A percentile compares a stretch with the other conserved stretches of the same genome.
These are phyloP conservation scores for Ascidia mentula DNA, from an alignment of 23 tunicate genomes.

Conservation along the genomic window DNA sequence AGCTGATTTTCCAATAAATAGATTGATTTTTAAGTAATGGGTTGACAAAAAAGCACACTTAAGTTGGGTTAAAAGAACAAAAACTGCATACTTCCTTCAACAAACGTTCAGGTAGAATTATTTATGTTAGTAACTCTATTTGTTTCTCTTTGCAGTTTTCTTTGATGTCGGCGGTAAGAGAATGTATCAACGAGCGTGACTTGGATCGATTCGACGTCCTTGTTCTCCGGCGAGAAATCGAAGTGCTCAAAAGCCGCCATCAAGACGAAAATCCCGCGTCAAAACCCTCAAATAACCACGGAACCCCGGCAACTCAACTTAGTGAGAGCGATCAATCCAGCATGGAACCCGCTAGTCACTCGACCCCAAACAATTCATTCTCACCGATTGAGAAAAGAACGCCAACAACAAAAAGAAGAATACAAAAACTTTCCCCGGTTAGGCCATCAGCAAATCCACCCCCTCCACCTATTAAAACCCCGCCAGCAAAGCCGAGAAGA, in stretches of 20 bases:
- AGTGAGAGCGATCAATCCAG: neutral
- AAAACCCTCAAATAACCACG: neutral
- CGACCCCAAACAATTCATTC: constrained; percentile 31
- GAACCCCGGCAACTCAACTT: neutral
- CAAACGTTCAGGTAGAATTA: too few relatives aligned
- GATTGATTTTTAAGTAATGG: too few relatives aligned
- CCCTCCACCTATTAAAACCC: constrained; percentile 13
- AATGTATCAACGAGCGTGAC: constrained; percentile 37
- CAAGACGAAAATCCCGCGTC: neutral
- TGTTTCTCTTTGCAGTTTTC: constrained; percentile 57
- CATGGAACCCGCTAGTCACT: neutral
- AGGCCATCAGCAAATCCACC: constrained; percentile 10
- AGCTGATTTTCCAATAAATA: too few relatives aligned
- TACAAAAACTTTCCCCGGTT: constrained; percentile 25
- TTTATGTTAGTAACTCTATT: too few relatives aligned
- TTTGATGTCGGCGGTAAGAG: constrained; percentile 45
- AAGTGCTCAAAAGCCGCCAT: constrained; percentile 38
- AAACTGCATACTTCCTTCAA: too few relatives aligned
- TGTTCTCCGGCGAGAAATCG: constrained; percentile 54
- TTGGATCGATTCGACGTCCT: constrained; percentile 73
- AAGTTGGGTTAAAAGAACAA: too few relatives aligned
- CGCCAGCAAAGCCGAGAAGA: constrained; percentile 43
- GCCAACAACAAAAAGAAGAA: neutral
- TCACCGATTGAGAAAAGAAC: neutral
- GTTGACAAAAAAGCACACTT: too few relatives aligned